Evolutionary conservation across 2,113 vertebrate species (phyloP).

Genomic region (Poeciliopsis retropinna): DNA sequence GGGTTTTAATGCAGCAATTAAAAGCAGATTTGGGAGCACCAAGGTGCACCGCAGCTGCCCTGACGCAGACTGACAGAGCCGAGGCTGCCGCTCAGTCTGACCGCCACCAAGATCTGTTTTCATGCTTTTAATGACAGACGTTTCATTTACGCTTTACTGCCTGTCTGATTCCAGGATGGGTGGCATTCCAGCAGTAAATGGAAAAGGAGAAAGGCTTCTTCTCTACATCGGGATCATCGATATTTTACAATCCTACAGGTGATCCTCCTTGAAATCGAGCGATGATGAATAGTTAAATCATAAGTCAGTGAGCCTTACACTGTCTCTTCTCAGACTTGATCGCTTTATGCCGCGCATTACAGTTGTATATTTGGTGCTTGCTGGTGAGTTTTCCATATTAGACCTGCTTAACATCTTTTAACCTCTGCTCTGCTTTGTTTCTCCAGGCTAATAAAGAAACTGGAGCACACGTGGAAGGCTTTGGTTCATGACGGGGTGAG

Average conservation of each 20-base stretch:
- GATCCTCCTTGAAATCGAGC: neutral
- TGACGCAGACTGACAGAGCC: too few relatives aligned
- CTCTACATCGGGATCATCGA: conserved; percentile 96
- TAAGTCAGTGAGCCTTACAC: neutral
- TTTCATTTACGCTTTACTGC: neutral
- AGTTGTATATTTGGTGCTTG: neutral
- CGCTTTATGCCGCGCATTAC: neutral
- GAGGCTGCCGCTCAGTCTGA: too few relatives aligned
- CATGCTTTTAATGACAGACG: neutral
- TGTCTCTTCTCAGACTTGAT: neutral
- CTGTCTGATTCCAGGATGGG: conserved; percentile 86
- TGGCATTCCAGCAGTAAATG: conserved; percentile 94
- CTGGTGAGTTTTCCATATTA: neutral
- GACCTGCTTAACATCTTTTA: conserved; percentile 6
- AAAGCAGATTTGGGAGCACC: too few relatives aligned
- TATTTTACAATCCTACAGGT: conserved; percentile 98
- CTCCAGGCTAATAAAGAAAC: conserved; percentile 94
- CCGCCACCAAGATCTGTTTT: neutral
- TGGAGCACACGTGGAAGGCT: conserved; percentile 98
- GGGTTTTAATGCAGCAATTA: too few relatives aligned
- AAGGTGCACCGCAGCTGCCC: too few relatives aligned
- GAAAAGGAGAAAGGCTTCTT: conserved; percentile 91
- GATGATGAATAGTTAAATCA: neutral
- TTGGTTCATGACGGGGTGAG: conserved; percentile 97
- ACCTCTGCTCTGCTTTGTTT: conserved; percentile 22